A percentile compares a stretch with the other conserved stretches of the same genome.
Evolutionary conservation across 2,888 invertebrate species (phyloP).

Genomic region (Lymantria dispar): DNA sequence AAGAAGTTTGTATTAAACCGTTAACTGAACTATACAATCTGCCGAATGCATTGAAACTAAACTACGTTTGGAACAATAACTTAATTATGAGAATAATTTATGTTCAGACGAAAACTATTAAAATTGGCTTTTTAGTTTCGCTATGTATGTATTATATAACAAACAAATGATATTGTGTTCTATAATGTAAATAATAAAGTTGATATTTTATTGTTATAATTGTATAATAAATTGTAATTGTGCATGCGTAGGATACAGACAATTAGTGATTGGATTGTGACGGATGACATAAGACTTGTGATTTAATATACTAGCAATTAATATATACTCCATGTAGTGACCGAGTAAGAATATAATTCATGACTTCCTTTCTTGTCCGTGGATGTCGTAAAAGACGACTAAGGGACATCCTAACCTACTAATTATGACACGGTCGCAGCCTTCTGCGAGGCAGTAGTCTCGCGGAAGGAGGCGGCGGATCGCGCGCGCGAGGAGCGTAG

Average conservation of each 20-base stretch:
- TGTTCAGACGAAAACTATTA: background rate
- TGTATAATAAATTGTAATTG: conserved; percentile 16
- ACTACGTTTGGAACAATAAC: background rate
- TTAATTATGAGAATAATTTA: background rate
- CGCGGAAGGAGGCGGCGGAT: too few species aligned
- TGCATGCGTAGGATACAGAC: conserved; percentile 16
- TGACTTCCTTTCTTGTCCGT: too few species aligned
- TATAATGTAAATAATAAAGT: background rate
- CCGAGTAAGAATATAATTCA: too few species aligned
- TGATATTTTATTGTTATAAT: background rate
- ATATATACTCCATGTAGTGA: too few species aligned
- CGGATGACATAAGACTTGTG: conserved; percentile 9
- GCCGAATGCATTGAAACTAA: background rate
- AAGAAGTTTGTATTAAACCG: too few species aligned
- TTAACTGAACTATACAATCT: background rate
- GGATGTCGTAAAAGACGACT: too few species aligned
- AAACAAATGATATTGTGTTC: background rate
- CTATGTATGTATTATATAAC: background rate
- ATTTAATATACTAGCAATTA: too few species aligned
- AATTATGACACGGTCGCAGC: too few species aligned
- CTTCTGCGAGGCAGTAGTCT: too few species aligned
- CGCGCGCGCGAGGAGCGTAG: too few species aligned
- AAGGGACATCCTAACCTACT: too few species aligned
- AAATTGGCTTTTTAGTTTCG: background rate
- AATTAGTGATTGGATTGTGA: conserved; percentile 24